phyloP scores from a whole-genome alignment of 2,888 invertebrate species.

The Leptinotarsa rubiginosa region DNA sequence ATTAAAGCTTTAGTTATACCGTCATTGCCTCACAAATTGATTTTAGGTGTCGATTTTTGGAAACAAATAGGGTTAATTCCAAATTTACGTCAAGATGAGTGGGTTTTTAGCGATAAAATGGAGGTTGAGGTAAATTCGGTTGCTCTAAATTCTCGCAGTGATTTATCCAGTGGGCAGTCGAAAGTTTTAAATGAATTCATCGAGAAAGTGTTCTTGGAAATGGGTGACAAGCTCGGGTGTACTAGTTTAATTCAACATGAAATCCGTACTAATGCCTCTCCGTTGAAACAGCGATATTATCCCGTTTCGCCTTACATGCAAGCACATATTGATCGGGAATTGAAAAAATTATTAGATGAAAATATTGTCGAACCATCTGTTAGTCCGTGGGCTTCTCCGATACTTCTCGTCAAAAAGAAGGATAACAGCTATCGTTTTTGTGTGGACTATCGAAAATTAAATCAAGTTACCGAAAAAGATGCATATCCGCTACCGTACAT shows the following conservation, averaged over 20 bases:
- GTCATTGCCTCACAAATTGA: conserved; percentile 30
- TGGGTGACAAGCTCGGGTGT: conserved; percentile 31
- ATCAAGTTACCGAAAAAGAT: conserved; percentile 42
- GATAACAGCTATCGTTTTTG: no score
- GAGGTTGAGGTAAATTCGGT: conserved; percentile 7
- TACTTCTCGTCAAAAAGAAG: no score
- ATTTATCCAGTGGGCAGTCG: conserved; percentile 1
- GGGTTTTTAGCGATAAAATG: no score
- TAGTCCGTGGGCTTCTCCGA: no score
- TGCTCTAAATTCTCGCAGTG: neutral
- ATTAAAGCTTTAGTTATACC: conserved; percentile 33
- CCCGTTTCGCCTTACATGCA: conserved; percentile 37
- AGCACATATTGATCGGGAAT: conserved; percentile 38
- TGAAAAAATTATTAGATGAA: conserved; percentile 49
- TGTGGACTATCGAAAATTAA: no score
- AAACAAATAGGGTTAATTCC: conserved; percentile 33
- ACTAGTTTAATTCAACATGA: conserved; percentile 39
- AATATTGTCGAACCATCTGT: conserved; percentile 47
- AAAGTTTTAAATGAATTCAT: conserved; percentile 1
- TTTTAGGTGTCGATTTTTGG: conserved; percentile 38
- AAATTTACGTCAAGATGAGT: conserved; percentile 20
- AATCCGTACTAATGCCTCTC: conserved; percentile 31
- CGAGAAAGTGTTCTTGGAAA: conserved; percentile 30
- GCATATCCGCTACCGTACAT: conserved; percentile 30
- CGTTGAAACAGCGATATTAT: conserved; percentile 41